Base-by-base conservation (phyloP, 2,888 invertebrate species). In the Drosophila picticornis region DNA sequence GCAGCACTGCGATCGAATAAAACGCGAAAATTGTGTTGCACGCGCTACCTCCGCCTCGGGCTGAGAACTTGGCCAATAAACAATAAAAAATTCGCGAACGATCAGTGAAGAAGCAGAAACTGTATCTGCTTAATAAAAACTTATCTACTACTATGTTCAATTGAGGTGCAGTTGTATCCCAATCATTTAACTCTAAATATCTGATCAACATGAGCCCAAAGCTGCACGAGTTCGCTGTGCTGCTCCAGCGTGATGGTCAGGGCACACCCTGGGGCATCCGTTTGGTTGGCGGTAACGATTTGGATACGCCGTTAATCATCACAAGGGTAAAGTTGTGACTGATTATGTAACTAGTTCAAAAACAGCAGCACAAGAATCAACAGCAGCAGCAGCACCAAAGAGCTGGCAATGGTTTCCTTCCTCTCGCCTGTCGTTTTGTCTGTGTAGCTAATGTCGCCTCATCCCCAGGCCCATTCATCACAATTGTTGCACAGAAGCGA, bases 181-280 rank as follows among this genome's bases (percentile, higher is more conserved):
- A 58, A 34, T 56, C n/a, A 67, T 55, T 38, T 13, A 27, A 66
- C 7, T 29, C 29, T 22, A 34, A 31, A 32, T 29, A 36, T 38
- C 11, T 29, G 19, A 48, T 19, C 13, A 79, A 64, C 73, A 93
- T 93, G 93, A 93, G 93, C 84, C 93, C 93, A 62, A 96, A 95
- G 93, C 94, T 95, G 93, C 96, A 97, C 92, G 96, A 96, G 92
- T 95, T 97, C 93, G 95, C 96, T 90, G 95, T 97, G 91, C 95
- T 95, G 82, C 95, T 97, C 90, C 95, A 94, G 89, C 95, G 97
- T 84, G 95, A 96, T 90, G 95, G 95, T 90, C 94, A 95, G 84
- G 95, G 95, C 84, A 95, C 95, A 90, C 96, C 96, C 91, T 98
- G 97, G 97, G 98, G 98, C 72, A 96, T 98, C 90, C 95, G 97